Evolutionary conservation across 2,888 invertebrate species (phyloP).

Genomic region (Arctia plantaginis): DNA sequence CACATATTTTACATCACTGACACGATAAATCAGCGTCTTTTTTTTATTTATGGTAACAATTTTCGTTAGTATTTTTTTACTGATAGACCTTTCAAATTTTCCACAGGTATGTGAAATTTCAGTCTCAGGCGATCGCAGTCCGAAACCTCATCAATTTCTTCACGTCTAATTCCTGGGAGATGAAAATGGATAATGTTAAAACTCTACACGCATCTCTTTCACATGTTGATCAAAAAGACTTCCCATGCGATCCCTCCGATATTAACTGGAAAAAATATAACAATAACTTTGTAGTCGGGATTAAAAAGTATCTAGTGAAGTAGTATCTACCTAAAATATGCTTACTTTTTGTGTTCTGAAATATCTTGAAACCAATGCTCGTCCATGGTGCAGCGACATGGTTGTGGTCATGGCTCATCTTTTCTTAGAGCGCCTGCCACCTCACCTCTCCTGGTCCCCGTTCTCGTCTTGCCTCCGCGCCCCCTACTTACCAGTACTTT

Average conservation of each 20-base stretch:
- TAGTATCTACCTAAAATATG: neutral
- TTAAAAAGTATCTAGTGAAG: conserved; percentile 17
- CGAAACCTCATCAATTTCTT: conserved; percentile 25
- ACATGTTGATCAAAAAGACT: conserved; percentile 19
- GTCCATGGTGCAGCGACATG: too few species aligned
- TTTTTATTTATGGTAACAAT: too few species aligned
- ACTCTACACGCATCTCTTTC: conserved; percentile 26
- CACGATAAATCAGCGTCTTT: too few species aligned
- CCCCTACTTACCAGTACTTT: too few species aligned
- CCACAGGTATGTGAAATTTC: conserved; percentile 33
- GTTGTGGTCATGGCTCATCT: too few species aligned
- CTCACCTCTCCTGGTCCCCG: too few species aligned
- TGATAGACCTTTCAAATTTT: neutral
- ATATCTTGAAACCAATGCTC: too few species aligned
- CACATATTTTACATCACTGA: too few species aligned
- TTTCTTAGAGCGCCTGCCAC: too few species aligned
- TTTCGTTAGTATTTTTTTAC: too few species aligned
- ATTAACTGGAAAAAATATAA: conserved; percentile 34
- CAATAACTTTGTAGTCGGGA: conserved; percentile 13
- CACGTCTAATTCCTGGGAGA: conserved; percentile 34
- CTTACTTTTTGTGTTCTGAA: neutral
- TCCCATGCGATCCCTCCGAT: conserved; percentile 30
- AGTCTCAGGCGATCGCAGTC: conserved; percentile 17
- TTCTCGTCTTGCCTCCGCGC: too few species aligned
- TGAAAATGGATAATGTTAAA: conserved; percentile 23